These are phyloP conservation scores for Gracilinanus agilis DNA, from an alignment of 2,113 vertebrate species.

Conservation along the genomic window DNA sequence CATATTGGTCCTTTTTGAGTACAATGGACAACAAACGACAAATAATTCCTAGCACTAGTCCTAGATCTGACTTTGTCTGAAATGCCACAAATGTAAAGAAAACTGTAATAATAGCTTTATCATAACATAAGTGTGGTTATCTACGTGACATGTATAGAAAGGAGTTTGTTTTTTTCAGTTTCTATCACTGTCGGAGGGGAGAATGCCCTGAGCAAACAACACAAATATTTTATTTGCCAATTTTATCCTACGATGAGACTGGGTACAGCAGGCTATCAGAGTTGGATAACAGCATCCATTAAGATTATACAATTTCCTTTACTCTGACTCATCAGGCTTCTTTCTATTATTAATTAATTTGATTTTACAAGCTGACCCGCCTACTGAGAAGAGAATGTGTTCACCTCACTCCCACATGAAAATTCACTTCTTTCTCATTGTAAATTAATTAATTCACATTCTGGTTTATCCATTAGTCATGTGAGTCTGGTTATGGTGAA, in stretches of 20 bases:
- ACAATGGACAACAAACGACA: no score
- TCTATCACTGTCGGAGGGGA: not conserved
- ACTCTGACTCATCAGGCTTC: not conserved
- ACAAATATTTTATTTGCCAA: not conserved
- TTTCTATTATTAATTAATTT: not conserved
- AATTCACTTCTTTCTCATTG: not conserved
- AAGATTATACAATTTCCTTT: not conserved
- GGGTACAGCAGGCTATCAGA: not conserved
- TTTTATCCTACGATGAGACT: not conserved
- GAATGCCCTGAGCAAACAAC: not conserved
- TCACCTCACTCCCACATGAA: not conserved
- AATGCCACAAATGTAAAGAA: not conserved
- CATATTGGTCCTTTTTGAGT: no score
- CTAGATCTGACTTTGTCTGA: not conserved
- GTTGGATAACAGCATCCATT: not conserved
- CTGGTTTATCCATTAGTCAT: not conserved
- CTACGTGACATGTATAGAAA: not conserved
- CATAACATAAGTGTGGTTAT: not conserved
- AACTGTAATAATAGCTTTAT: not conserved
- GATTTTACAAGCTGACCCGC: not conserved
- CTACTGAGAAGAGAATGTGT: not conserved
- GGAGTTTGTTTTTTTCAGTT: not conserved
- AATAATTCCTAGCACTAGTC: not conserved
- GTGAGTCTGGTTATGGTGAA: not conserved
- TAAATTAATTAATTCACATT: not conserved